Evolutionary conservation across 2,888 invertebrate genomes (phyloP), one percentile per base, ranked within the genome.

Genomic region (Ferdinandea cuprea): DNA sequence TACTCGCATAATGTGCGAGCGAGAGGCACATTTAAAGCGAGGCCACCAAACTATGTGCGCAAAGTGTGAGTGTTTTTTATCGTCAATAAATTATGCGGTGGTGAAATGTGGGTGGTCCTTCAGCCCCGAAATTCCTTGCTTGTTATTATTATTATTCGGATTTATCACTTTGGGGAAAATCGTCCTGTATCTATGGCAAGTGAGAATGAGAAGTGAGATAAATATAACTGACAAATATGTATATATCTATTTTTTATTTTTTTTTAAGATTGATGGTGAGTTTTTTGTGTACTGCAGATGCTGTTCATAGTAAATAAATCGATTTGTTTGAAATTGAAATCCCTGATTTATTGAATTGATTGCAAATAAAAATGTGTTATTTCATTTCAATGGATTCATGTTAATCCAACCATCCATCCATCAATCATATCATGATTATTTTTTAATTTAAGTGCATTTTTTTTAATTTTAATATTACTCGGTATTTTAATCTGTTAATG

Each of bases 261-360:
- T 15, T 17, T 8, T 9, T 32, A 2, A n/a, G n/a, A n/a, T n/a
- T n/a, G n/a, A n/a, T n/a, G n/a, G n/a, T n/a, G n/a, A n/a, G n/a
- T 19, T 11, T n/a, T 35, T 15, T 48, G 13, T 37, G 9, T 40
- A 32, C 8, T 35, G 35, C 63, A 48, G 15, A 52, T 30, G 40
- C 6, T 42, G 30, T 30, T 42, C 30, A 13, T 19, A 25, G 50
- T 37, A 65, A 65, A 65, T 35, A 56, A 15, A 68, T 44, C 46
- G 56, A 46, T 42, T 42, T 66, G 52, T 52, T 28, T 46, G 56
- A 35, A 58, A 9, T 69, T 28, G n/a, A n/a, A n/a, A n/a, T n/a
- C n/a, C 11, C 9, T 69, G 56, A 58, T 69, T 69, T 58, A 69
- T 69, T 28, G 37, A 15, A 25, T 17, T 9, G 48, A 35, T 54